Conservation (phyloP, 2,113 vertebrate genomes). For the Saguinus imperator region DNA sequence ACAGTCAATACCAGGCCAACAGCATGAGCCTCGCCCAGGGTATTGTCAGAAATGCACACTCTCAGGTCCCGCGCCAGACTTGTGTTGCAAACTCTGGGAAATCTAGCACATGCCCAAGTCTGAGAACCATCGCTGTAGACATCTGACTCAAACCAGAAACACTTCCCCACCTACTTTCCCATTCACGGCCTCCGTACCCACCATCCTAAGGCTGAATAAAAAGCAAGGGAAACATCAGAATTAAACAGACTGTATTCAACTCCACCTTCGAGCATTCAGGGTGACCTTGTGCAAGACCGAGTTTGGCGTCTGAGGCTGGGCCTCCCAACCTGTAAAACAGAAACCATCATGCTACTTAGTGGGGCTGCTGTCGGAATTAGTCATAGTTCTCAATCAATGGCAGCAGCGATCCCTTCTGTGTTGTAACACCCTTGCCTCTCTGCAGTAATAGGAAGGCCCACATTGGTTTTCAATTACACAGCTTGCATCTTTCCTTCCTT, state of each 20-base stretch:
- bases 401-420: rapidly evolving
- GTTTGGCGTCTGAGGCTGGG: neutral
- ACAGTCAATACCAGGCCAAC: neutral
- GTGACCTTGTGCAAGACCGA: neutral
- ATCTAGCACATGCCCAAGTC: neutral
- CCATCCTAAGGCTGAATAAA: neutral
- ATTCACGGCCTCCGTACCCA: neutral
- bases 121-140: neutral
- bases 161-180: neutral
- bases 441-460: rapidly evolving
- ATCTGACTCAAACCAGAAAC: neutral
- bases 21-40: neutral
- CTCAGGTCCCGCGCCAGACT: neutral
- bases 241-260: neutral
- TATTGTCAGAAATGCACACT: neutral
- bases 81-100: neutral
- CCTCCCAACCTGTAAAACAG: neutral
- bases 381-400: rapidly evolving
- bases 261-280: neutral
- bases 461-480: rapidly evolving
- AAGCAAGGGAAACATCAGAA: neutral
- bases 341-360: neutral
- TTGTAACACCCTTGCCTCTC: neutral
- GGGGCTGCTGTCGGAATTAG: neutral
- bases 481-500: neutral